phyloP scores from a whole-genome alignment of 2,113 vertebrate genomes.

The Oncorhynchus mykiss region DNA sequence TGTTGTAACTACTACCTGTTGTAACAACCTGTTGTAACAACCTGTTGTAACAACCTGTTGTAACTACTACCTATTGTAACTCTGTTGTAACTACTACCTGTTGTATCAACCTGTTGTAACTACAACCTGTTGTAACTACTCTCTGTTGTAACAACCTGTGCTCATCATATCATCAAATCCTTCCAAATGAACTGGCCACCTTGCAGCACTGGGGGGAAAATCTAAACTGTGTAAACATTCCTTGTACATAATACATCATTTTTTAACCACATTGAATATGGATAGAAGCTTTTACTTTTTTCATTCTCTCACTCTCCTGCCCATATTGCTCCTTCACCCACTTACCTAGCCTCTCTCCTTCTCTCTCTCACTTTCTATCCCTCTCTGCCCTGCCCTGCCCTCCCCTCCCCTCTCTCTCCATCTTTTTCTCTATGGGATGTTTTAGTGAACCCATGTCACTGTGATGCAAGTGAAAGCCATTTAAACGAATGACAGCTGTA shows the following conservation, averaged over 20 bases:
- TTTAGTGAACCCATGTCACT: conserved; percentile 17
- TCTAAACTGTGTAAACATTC: neutral
- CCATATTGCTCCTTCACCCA: neutral
- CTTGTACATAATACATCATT: neutral
- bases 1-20: too few relatives aligned
- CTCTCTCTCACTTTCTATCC: neutral
- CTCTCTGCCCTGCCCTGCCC: neutral
- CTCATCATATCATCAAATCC: conserved; percentile 18
- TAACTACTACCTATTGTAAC: too few relatives aligned
- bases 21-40: too few relatives aligned
- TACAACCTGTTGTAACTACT: too few relatives aligned
- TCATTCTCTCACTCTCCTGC: neutral
- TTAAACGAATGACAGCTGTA: conserved; percentile 46
- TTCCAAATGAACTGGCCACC: too few relatives aligned
- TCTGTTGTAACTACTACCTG: too few relatives aligned
- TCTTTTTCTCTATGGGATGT: conserved; percentile 18
- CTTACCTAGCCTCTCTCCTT: conserved; percentile 1
- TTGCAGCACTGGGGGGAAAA: neutral
- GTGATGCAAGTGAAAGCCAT: conserved; percentile 29
- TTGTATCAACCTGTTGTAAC: too few relatives aligned
- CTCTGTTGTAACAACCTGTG: conserved; percentile 23
- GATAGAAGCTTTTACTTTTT: too few relatives aligned
- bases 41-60: too few relatives aligned
- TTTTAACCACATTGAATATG: too few relatives aligned
- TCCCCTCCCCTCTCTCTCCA: conserved; percentile 18